Evolutionary conservation across 1,140 invertebrate species (phyloP).

Genomic region (Apis mellifera): Amel_HAv3.1 CM009936.2:5344501-5345000

Average conservation of each 20-base stretch:
- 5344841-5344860: too few species aligned
- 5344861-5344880: background rate
- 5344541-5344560: conserved; percentile 76
- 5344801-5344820: background rate
- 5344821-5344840: too few species aligned
- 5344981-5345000: too few species aligned
- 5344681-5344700: conserved; percentile 49
- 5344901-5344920: background rate
- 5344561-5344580: conserved; percentile 77
- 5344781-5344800: background rate
- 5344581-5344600: conserved; percentile 78
- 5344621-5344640: conserved; percentile 76
- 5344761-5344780: background rate
- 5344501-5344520: conserved; percentile 85
- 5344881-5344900: background rate
- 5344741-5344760: background rate
- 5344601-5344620: conserved; percentile 79
- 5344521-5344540: conserved; percentile 80
- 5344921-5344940: background rate
- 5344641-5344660: conserved; percentile 73
- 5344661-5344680: conserved; percentile 62
- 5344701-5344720: background rate
- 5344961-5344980: background rate
- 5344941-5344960: background rate
- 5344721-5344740: background rate